These are phyloP conservation scores for Illadopsis cleaveri DNA, from an alignment of 2,113 vertebrate species.

Conservation along the genomic window DNA sequence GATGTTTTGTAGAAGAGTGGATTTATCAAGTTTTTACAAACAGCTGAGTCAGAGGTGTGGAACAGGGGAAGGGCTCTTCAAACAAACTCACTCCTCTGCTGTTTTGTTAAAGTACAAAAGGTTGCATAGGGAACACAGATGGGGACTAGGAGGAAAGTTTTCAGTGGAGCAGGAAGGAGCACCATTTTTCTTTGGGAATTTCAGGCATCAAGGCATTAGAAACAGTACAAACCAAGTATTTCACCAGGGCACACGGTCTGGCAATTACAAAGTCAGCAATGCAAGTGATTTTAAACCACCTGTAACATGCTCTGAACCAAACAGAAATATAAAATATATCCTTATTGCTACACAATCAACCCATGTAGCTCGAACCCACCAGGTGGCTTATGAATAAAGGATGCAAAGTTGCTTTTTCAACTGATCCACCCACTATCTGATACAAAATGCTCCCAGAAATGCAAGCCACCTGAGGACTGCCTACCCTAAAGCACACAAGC, in stretches of 20 bases:
- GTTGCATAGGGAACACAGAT: accelerated
- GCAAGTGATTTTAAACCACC: not conserved
- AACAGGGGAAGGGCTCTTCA: not conserved
- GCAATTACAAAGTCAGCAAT: not conserved
- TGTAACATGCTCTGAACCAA: not conserved
- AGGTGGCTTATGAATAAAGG: not conserved
- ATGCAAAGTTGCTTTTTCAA: not conserved
- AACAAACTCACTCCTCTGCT: not conserved
- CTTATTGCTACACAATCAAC: not conserved
- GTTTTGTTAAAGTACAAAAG: not conserved
- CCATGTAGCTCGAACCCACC: not conserved
- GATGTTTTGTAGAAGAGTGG: not conserved
- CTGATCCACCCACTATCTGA: not conserved
- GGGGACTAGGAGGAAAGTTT: not conserved
- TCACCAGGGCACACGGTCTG: not conserved
- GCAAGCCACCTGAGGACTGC: not conserved
- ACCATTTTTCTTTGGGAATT: not conserved
- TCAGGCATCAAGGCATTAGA: not conserved
- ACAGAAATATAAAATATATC: not conserved
- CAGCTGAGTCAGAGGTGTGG: not conserved
- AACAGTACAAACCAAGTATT: not conserved
- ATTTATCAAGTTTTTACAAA: not conserved
- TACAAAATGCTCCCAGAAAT: not conserved
- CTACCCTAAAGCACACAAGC: not conserved
- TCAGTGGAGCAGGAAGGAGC: not conserved